phyloP scores from a whole-genome alignment of 2,888 invertebrate species.

The Geophilus truncorum region DNA sequence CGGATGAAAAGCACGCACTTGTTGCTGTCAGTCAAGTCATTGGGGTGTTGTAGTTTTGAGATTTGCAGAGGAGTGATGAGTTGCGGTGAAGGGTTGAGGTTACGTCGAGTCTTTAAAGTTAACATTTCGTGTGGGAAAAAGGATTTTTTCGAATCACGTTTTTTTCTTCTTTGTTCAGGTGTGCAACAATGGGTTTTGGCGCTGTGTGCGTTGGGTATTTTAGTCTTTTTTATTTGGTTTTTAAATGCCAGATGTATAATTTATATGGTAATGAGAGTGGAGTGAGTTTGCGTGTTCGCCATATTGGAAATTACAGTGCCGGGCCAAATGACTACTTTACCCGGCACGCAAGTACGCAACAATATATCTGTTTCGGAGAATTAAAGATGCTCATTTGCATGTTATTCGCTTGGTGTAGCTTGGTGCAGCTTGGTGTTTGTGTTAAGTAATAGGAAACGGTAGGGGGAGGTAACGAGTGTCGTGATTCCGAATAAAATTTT shows the following conservation, averaged over 20 bases:
- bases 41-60: neutral
- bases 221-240: neutral
- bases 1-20: neutral
- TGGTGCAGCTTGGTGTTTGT: neutral
- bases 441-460: neutral
- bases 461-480: neutral
- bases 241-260: neutral
- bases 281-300: neutral
- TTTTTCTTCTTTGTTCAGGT: neutral
- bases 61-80: neutral
- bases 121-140: neutral
- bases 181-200: no score
- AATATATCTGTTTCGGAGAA: neutral
- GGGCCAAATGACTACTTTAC: neutral
- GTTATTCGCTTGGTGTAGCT: neutral
- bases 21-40: neutral
- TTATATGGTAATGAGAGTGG: neutral
- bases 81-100: neutral
- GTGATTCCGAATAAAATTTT: neutral
- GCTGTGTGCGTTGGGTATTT: neutral
- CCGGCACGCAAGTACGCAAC: neutral
- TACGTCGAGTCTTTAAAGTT: neutral
- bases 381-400: neutral
- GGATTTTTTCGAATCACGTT: neutral
- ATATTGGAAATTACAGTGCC: constrained; percentile 12